Percentiles rank a stretch among this genome's conserved stretches.
Evolutionary conservation across 2,888 invertebrate genomes (phyloP).

Genomic region (Caenorhabditis doughertyi): DNA sequence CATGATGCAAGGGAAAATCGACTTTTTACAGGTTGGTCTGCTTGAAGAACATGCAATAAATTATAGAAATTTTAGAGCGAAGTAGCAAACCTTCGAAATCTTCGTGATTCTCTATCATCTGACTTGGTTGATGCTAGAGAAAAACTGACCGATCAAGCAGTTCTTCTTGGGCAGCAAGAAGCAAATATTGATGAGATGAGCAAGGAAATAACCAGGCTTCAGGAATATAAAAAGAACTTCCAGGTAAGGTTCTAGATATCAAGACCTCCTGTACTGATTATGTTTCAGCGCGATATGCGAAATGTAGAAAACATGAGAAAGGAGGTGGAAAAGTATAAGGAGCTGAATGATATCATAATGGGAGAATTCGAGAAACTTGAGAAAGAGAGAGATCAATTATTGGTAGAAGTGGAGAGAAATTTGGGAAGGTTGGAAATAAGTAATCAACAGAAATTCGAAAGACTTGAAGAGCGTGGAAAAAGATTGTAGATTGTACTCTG

Average conservation of each 20-base stretch:
- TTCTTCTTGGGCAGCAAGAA: slow-evolving; percentile 47
- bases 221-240: slow-evolving; percentile 63
- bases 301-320: slow-evolving; percentile 65
- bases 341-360: slow-evolving; percentile 73
- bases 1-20: slow-evolving; percentile 61
- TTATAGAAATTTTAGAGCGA: slow-evolving; percentile 67
- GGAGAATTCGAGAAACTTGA: slow-evolving; percentile 71
- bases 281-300: slow-evolving; percentile 66
- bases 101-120: slow-evolving; percentile 62
- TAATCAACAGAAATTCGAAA: slow-evolving; percentile 48
- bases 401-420: slow-evolving; percentile 63
- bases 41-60: not conserved
- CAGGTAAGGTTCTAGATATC: slow-evolving; percentile 38
- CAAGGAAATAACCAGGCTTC: slow-evolving; percentile 60
- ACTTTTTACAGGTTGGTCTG: slow-evolving; percentile 62
- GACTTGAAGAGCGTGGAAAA: slow-evolving; percentile 31
- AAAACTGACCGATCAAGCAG: slow-evolving; percentile 59
- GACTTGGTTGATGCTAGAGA: slow-evolving; percentile 61
- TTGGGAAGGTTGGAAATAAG: slow-evolving; percentile 54
- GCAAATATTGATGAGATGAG: slow-evolving; percentile 62
- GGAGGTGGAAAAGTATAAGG: slow-evolving; percentile 71
- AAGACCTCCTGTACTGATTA: too few relatives aligned
- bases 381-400: slow-evolving; percentile 67
- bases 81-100: slow-evolving; percentile 58
- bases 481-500: not conserved